These are phyloP conservation scores for Calyptommatus sinebrachiatus DNA, from an alignment of 2,113 vertebrate species.

Conservation along the genomic window DNA sequence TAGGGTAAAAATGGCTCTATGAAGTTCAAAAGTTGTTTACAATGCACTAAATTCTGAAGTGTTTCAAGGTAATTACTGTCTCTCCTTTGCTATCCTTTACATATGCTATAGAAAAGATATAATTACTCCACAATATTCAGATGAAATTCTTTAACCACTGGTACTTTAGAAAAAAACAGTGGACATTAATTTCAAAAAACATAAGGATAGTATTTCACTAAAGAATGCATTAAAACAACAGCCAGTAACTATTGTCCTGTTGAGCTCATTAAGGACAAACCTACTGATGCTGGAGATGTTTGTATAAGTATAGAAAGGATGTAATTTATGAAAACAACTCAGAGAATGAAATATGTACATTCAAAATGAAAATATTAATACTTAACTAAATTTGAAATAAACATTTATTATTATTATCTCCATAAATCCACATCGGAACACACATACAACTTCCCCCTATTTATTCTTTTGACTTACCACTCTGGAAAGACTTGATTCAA, in stretches of 20 bases:
- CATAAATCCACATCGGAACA: background rate
- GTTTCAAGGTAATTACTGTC: background rate
- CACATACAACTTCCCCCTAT: background rate
- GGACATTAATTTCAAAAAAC: background rate
- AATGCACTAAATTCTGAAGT: background rate
- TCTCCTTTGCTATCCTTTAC: background rate
- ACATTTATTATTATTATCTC: background rate
- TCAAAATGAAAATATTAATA: conserved; percentile 14
- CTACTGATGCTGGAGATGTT: background rate
- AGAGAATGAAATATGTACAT: conserved; percentile 16
- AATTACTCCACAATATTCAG: background rate
- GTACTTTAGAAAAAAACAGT: background rate
- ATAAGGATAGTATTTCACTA: no score
- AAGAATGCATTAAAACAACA: background rate
- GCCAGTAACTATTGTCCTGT: background rate
- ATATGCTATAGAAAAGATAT: background rate
- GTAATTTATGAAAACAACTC: conserved; percentile 6
- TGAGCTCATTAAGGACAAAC: background rate
- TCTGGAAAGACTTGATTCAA: background rate
- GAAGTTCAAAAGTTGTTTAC: background rate
- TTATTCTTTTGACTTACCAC: background rate
- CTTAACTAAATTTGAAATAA: background rate
- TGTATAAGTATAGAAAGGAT: background rate
- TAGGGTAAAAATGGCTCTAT: fast-evolving
- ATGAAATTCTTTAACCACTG: background rate